phyloP scores from a whole-genome alignment of 2,113 vertebrate genomes.

The Corythoichthys haematopterus region DNA sequence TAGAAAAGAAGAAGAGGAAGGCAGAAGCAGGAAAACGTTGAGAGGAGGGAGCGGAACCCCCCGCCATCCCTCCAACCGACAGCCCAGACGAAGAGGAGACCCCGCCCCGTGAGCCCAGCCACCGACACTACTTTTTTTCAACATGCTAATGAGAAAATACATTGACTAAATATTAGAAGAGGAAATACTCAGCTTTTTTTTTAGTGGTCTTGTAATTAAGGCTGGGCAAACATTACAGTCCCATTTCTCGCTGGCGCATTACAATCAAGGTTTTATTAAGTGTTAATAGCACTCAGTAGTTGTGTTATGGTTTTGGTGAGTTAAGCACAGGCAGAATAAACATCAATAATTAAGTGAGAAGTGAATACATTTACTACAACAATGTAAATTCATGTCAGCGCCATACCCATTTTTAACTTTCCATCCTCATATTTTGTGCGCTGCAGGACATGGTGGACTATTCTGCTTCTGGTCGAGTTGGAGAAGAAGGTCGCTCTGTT shows the following conservation, averaged over 20 bases:
- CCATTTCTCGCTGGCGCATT: neutral
- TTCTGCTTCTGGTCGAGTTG: constrained; percentile 94
- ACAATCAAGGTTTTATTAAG: neutral
- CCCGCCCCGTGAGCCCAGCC: too few relatives aligned
- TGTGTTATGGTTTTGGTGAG: neutral
- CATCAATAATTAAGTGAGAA: neutral
- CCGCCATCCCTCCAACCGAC: too few relatives aligned
- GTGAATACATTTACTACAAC: neutral
- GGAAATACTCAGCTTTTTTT: neutral
- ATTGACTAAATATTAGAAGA: neutral
- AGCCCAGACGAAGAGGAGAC: too few relatives aligned
- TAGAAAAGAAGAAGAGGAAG: too few relatives aligned
- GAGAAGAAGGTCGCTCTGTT: constrained; percentile 97
- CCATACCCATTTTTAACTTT: constrained; percentile 95
- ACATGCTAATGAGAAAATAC: neutral
- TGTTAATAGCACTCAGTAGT: neutral
- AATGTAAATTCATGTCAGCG: neutral
- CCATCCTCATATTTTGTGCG: constrained; percentile 96
- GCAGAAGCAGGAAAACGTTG: too few relatives aligned
- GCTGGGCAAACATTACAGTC: neutral
- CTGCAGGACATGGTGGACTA: constrained; percentile 94
- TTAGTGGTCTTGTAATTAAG: neutral
- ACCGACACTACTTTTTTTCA: neutral
- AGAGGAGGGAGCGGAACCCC: too few relatives aligned
- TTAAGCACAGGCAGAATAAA: neutral